Base-by-base conservation (phyloP, 2,888 invertebrate species). In the Subacronicta megacephala region DNA sequence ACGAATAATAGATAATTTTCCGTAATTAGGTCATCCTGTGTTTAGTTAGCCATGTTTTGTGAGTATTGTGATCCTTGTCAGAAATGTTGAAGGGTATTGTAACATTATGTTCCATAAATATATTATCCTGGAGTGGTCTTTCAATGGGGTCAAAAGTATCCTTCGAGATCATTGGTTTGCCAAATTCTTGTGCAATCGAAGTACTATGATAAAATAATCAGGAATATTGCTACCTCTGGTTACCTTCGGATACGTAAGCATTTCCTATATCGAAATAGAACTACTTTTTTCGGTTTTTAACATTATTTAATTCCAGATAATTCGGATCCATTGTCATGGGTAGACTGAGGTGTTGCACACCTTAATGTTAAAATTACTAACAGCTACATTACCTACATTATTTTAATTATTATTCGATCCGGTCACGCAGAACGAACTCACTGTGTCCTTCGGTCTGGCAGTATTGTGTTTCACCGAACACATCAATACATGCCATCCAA, bases 11-110 rank as follows among this genome's bases (percentile, higher is more conserved):
- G 56, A 53, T 68, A 59, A 73, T 58, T 58, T 47, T 35, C 49
- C 46, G 40, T 71, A 64, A 71, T 67, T 59, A 71, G 60, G 60
- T 52, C 44, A 52, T 41, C 43, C 41, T 56, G 58, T 59, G 36
- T 53, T 56, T 56, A 46, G 40, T 15, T 44, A 47, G 45, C 38
- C 29, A 53, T 54, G 53, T 67, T 62, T 57, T 50, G 50, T 36
- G 12, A 20, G 40, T 31, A 65, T 59, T 60, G 53, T 65, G 53
- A 45, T 17, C 12, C 23, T 33, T 44, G 33, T 43, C 13, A 54
- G 45, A 18, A 37, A 20, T 38, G 13, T 35, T 59, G 40, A 49
- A 40, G 33, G 40, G 47, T 59, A 50, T 63, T 63, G 37, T 51
- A 17, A 42, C 36, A 13, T 23, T 47, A 4, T 41, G 26, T 58